Percentiles rank a stretch among this genome's conserved stretches.
phyloP scores from a whole-genome alignment of 1,140 invertebrate genomes.

The Drosophila ogumai region DNA sequence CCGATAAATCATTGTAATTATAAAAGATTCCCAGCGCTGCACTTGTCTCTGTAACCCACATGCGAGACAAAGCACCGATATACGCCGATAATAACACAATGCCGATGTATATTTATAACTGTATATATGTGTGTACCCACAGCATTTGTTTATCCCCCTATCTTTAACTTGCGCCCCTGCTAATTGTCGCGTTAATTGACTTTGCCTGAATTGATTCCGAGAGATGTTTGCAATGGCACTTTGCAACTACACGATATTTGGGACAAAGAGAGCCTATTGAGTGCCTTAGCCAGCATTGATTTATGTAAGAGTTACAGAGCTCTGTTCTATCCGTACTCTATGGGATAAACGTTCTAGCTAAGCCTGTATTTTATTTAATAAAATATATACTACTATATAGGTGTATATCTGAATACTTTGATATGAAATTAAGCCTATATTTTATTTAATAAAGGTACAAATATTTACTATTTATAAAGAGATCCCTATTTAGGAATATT shows the following conservation, averaged over 20 bases:
- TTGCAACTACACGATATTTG: slow-evolving; percentile 54
- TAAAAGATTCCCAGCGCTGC: slow-evolving; percentile 38
- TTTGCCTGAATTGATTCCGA: slow-evolving; percentile 54
- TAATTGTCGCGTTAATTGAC: slow-evolving; percentile 69
- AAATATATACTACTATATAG: neutral
- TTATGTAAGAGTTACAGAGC: slow-evolving; percentile 15
- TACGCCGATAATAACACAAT: slow-evolving; percentile 17
- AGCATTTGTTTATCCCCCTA: slow-evolving; percentile 23
- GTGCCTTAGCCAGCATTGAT: slow-evolving; percentile 26
- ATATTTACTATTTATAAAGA: neutral
- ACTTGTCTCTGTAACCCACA: slow-evolving; percentile 23
- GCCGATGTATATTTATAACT: slow-evolving; percentile 15
- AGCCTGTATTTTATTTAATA: neutral
- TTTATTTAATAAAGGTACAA: neutral
- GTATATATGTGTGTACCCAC: slow-evolving; percentile 2
- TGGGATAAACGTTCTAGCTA: neutral
- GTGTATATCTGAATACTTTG: neutral
- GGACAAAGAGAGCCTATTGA: slow-evolving; percentile 58
- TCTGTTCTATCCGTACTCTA: neutral
- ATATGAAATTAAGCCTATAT: neutral
- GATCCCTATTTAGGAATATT: neutral
- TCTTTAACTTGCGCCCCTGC: slow-evolving; percentile 33
- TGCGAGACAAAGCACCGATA: slow-evolving; percentile 15
- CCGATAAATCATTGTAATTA: slow-evolving; percentile 42
- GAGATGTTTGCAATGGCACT: slow-evolving; percentile 54